Base-by-base conservation (phyloP, 2,113 vertebrate genomes). In the Sceloporus undulatus region DNA sequence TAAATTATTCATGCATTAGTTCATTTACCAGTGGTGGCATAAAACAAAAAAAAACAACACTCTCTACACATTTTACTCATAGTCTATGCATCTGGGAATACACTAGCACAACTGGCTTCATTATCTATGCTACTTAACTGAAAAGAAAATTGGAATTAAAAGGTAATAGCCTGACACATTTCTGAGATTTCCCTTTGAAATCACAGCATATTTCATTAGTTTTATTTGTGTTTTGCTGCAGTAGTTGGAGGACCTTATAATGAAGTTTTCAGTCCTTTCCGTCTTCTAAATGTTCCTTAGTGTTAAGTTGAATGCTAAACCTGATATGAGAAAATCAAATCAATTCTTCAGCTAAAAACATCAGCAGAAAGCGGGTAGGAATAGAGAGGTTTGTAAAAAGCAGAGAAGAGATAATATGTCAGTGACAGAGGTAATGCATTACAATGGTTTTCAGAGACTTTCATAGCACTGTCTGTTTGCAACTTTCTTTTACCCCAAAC, bases 261-360 rank as follows among this genome's bases (percentile, higher is more conserved):
- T 86, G n/a, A 85, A 76, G 23, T 74, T 92, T 90, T 86, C 73
- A 75, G 21, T 68, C 78, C 73, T 81, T 79, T 7, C 0, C 29
- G 0, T 71, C 91, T 48, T 56, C 74, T 79, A 88, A 68, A 77
- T 79, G 42, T 82, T 62, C 84, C 77, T 85, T 34, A 13, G 80
- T 71, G 27, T 79, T 86, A 89, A 92, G 4, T 25, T 1, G 71
- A 90, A 75, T 70, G 42, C 10, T 84, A 23, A 40, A 79, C n/a
- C n/a, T 1, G 87, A 23, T 90, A 71, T 88, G 38, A 82, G 42
- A 90, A 90, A 92, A 92, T 74, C 4, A 86, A 92, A 89, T 34
- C 71, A 90, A 78, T 79, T 90, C 48, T 93, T 1, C 23, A 75
- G 59, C 81, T 87, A 38, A 84, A 92, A 88, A 59, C 56, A 52